Evolutionary conservation across 2,113 vertebrate species (phyloP).

Genomic region (Muntiacus reevesi): DNA sequence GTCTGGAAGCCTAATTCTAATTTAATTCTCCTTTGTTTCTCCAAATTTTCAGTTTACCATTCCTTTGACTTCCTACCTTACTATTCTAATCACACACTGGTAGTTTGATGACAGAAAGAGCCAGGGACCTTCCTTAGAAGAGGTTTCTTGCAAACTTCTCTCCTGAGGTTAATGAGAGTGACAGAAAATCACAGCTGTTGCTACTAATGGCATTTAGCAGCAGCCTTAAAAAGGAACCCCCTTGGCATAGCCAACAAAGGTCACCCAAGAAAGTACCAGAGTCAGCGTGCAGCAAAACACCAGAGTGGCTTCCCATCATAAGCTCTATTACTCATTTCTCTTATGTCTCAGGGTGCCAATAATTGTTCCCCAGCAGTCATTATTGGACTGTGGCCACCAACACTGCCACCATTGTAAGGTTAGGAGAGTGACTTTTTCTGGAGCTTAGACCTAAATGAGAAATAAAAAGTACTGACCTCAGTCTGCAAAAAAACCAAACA

Average conservation of each 20-base stretch:
- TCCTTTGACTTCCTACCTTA: constrained; percentile 39
- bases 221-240: constrained; percentile 27
- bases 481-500: neutral
- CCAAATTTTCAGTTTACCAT: constrained; percentile 22
- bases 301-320: constrained; percentile 33
- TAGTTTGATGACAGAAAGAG: constrained; percentile 31
- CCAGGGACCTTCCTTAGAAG: constrained; percentile 24
- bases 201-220: constrained; percentile 64
- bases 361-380: neutral
- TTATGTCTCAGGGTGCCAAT: neutral
- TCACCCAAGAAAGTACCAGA: constrained; percentile 31
- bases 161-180: constrained; percentile 44
- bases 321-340: constrained; percentile 14
- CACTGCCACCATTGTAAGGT: neutral
- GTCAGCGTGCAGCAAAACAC: neutral
- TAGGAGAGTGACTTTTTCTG: neutral
- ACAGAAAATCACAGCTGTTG: constrained; percentile 56
- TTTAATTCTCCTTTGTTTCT: neutral
- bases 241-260: constrained; percentile 54
- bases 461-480: neutral
- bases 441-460: neutral
- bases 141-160: constrained; percentile 47
- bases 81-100: constrained; percentile 62
- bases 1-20: neutral
- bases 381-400: neutral